phyloP scores from a whole-genome alignment of 1,140 invertebrate species.

The Amyelois transitella region DNA sequence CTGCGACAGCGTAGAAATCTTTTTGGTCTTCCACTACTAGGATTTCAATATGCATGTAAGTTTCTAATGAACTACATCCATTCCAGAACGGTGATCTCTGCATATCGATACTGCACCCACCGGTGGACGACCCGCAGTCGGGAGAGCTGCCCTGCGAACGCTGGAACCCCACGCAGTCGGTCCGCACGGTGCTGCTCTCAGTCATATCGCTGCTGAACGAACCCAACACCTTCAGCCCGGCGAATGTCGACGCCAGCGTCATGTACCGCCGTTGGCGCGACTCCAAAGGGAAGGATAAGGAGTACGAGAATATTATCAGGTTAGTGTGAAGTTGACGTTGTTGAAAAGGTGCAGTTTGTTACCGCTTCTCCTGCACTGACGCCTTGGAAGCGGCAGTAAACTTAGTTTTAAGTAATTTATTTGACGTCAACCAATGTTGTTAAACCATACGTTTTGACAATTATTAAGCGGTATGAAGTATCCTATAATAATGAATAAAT shows the following conservation, averaged over 20 bases:
- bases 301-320: conserved; percentile 99
- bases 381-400: no score
- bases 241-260: conserved; percentile 99
- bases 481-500: no score
- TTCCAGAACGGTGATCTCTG: conserved; percentile 98
- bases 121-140: conserved; percentile 98
- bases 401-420: no score
- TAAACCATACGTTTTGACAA: no score
- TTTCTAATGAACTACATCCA: not conserved
- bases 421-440: no score
- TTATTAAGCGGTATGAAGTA: no score
- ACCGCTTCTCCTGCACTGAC: no score
- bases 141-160: conserved; percentile 99
- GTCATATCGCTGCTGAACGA: conserved; percentile 99
- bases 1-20: no score
- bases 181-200: conserved; percentile 97
- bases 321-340: conserved; percentile 51
- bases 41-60: no score
- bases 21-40: no score
- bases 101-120: conserved; percentile 99
- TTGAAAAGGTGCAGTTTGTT: not conserved
- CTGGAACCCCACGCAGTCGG: conserved; percentile 99
- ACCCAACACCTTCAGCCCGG: conserved; percentile 99
- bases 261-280: conserved; percentile 99
- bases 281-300: conserved; percentile 98